Evolutionary conservation across 23 tunicate species (phyloP), one percentile per base, ranked within the genome.

Genomic region (Styela plicata): DNA sequence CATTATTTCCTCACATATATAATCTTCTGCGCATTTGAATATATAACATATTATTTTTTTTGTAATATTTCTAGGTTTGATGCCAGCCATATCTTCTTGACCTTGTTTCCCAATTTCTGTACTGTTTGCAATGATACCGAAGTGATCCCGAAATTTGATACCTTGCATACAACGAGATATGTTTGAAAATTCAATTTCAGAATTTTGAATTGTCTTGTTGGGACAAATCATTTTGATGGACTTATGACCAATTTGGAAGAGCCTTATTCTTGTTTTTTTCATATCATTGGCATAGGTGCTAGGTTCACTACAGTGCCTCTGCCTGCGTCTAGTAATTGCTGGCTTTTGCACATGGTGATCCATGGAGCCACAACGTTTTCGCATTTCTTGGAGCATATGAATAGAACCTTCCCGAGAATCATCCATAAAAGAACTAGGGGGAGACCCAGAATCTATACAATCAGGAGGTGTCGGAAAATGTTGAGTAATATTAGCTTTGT

Each of bases 221-320:
- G 96, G 90, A 25, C 87, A 90, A 16, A 90, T 82, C 73, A 90
- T 62, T 22, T 76, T 80, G 0, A 90, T 57, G 10, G 96, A 86
- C 18, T 82, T 78, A 57, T 86, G 85, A 1, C 96, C 96, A 86
- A 90, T 76, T 85, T 90, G 69, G 13, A 79, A 80, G 24, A 91
- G 80, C 57, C 85, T 70, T 34, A 85, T 91, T 79, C 85, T 86
- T 69, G 83, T 91, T 83, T 86, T 86, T 36, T 86, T 85, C 53
- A 86, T 75, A 3, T 89, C 90, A 0, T 73, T 34, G 3, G 82
- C 83, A 28, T 75, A 74, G 2, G 84, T 69, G 52, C 85, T 67
- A 3, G 97, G 97, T 78, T 91, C 97, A 69, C 97, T 91, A 57
- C 97, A 69, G 61, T 91, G 97, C 21, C 69, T 77, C 17, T 67